phyloP scores from a whole-genome alignment of 2,797 vertebrate genomes.

The Brotogeris chrysoptera region DNA sequence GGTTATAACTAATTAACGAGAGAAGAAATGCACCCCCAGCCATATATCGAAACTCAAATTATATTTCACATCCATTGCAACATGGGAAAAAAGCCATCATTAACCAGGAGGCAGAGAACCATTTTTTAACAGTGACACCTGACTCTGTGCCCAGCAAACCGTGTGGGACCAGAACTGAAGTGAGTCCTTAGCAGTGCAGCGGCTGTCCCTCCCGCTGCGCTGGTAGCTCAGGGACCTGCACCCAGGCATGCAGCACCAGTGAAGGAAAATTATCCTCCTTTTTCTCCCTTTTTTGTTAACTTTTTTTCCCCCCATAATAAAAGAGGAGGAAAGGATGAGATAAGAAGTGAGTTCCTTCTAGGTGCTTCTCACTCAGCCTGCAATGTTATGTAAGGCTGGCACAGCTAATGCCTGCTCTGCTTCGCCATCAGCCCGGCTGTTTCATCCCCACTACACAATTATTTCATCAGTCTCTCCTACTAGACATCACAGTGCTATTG shows the following conservation, averaged over 20 bases:
- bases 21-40: background rate
- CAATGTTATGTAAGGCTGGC: conserved; percentile 60
- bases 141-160: background rate
- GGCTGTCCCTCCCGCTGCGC: background rate
- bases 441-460: conserved; percentile 46
- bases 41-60: background rate
- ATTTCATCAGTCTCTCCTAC: conserved; percentile 52
- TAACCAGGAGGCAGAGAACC: background rate
- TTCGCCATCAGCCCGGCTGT: conserved; percentile 12
- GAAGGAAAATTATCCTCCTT: background rate
- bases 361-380: conserved; percentile 54
- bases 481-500: conserved; percentile 37
- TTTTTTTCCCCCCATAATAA: background rate
- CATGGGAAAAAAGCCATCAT: background rate
- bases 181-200: rapidly evolving
- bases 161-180: background rate
- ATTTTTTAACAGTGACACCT: conserved; percentile 6
- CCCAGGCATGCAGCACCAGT: background rate
- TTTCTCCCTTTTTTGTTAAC: background rate
- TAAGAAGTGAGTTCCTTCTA: conserved; percentile 34
- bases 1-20: background rate
- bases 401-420: conserved; percentile 52
- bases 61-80: conserved; percentile 4
- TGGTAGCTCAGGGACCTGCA: background rate
- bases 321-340: conserved; percentile 20